Base-by-base conservation (phyloP, 2,113 vertebrate species). In the Otocyon megalotis region DNA sequence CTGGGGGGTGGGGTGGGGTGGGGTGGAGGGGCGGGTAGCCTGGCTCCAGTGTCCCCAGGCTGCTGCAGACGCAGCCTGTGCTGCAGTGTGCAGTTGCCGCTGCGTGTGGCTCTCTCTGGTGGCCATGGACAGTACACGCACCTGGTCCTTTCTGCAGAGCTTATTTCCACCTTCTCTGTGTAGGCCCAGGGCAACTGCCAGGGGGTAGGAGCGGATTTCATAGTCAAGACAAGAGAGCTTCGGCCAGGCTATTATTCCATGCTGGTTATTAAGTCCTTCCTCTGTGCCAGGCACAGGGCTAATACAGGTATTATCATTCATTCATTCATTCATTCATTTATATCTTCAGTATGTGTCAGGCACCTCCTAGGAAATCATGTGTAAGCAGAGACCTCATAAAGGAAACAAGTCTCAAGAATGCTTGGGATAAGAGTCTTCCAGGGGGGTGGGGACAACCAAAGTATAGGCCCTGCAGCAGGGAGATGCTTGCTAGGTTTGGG, bases 51-150 rank as follows among this genome's bases (percentile, higher is more conserved):
- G 1, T 3, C 48, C 79, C n/a, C 22, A 30, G 9, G 20, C 16
- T 2, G 65, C 67, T 2, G 14, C 63, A 14, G 28, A n/a, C 4
- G 19, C 85, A 8, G 63, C 58, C 13, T 0, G 32, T 24, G 48
- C 58, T 2, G 10, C 88, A 28, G 37, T 15, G 65, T 19, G 80
- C 74, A 9, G 53, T 14, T 10, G 43, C 22, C 2, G n/a, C 15
- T 1, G 30, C 0, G 3, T 63, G 7, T 15, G 20, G 85, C 48
- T 62, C 90, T 97, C 94, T 92, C 97, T 98, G 90, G 90, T 95
- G 98, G 58, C 93, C 63, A 53, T 8, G 2, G 4, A 11, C 15
- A 1, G 63, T 32, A 8, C 35, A 2, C 19, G 62, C 79, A 37
- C 17, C 65, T 12, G 24, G 32, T n/a, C 26, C 56, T 37, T 95